These are phyloP conservation scores for Daktulosphaira vitifoliae DNA, from an alignment of 1,140 invertebrate species.

Conservation along the genomic window DNA sequence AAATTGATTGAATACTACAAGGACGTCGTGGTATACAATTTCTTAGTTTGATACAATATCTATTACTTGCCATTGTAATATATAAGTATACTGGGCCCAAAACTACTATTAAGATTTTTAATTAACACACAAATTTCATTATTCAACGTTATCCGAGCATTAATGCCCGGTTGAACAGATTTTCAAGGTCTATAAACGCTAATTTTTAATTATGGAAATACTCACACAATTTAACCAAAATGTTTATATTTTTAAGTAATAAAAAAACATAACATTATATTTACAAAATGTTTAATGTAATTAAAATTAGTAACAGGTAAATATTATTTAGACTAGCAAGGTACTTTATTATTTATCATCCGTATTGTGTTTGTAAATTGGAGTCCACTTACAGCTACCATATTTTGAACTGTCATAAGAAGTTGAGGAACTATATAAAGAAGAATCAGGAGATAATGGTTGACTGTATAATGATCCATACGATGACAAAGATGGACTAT, in stretches of 20 bases:
- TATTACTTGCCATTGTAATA: not conserved
- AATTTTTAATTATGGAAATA: too few species aligned
- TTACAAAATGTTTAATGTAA: too few species aligned
- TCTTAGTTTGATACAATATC: slow-evolving; percentile 9
- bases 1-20: slow-evolving; percentile 1
- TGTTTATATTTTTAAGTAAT: slow-evolving; percentile 8
- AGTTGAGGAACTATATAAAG: not conserved
- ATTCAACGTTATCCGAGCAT: not conserved
- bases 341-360: too few species aligned
- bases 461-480: not conserved
- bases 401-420: slow-evolving; percentile 9
- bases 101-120: not conserved
- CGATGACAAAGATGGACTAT: not conserved
- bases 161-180: not conserved
- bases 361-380: slow-evolving; percentile 3
- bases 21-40: slow-evolving; percentile 2
- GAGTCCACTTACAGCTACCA: not conserved
- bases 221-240: not conserved
- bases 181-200: not conserved
- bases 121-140: not conserved
- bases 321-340: too few species aligned
- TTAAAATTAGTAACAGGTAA: too few species aligned
- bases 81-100: not conserved
- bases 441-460: not conserved
- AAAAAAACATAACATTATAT: not conserved